Conservation (phyloP, 37 sponge, comb jelly and placozoan species). For the Axinella damicornis region DNA sequence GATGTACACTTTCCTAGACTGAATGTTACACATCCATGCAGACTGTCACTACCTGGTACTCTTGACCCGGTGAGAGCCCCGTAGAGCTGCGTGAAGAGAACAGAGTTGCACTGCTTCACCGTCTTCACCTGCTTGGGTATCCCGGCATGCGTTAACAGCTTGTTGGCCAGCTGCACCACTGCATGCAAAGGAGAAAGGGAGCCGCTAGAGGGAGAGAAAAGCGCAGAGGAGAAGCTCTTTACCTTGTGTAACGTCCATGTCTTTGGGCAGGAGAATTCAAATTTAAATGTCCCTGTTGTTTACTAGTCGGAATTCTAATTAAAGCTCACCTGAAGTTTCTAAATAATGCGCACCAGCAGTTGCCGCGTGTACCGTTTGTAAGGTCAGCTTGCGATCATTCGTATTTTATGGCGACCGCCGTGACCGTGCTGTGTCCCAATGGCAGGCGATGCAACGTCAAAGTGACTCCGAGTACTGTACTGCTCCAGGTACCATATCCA, state of each 20-base stretch:
- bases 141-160: constrained; percentile 15
- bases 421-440: constrained; percentile 57
- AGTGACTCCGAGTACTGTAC: constrained; percentile 40
- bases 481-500: constrained; percentile 43
- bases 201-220: neutral
- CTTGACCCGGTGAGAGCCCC: constrained; percentile 8
- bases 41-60: neutral
- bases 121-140: neutral
- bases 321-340: neutral
- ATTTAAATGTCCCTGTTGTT: too few relatives aligned
- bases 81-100: constrained; percentile 26
- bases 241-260: neutral
- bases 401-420: constrained; percentile 12
- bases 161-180: constrained; percentile 19
- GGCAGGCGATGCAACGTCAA: constrained; percentile 63
- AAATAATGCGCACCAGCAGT: constrained; percentile 12
- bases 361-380: neutral
- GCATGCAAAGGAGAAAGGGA: neutral
- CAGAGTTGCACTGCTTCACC: constrained; percentile 33
- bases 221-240: neutral
- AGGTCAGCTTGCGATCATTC: neutral
- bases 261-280: too few relatives aligned
- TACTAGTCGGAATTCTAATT: too few relatives aligned
- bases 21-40: too few relatives aligned
- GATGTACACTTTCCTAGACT: too few relatives aligned